Conservation (phyloP, 2,113 vertebrate species). For the Fregata magnificens region DNA sequence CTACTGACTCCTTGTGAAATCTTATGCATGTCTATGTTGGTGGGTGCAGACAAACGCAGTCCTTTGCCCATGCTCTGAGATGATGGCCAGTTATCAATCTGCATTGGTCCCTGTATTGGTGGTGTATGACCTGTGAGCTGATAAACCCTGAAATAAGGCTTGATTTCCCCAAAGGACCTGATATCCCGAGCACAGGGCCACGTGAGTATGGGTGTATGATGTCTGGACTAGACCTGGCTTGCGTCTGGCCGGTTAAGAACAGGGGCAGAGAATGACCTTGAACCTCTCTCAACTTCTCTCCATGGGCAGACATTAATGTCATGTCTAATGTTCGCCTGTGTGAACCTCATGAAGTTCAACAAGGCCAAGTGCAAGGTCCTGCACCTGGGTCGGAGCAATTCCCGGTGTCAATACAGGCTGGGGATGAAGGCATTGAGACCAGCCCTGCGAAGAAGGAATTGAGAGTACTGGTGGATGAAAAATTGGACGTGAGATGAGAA, state of each 20-base stretch:
- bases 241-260: not conserved
- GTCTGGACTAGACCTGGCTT: not conserved
- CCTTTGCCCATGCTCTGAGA: not conserved
- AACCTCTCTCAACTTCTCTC: not conserved
- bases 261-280: not conserved
- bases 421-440: not conserved
- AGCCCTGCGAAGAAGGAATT: not conserved
- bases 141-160: not conserved
- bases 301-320: not conserved
- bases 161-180: not conserved
- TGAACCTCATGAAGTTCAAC: not conserved
- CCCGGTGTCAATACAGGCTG: not conserved
- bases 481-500: not conserved
- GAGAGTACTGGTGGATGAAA: not conserved
- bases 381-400: not conserved
- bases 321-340: not conserved
- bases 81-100: not conserved
- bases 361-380: not conserved
- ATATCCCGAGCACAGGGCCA: not conserved
- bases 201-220: too few species aligned
- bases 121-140: not conserved
- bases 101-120: not conserved
- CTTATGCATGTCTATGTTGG: fast-evolving
- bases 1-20: not conserved
- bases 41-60: not conserved